Conservation (phyloP, 1,140 invertebrate genomes). For the Lordiphosa stackelbergi region DNA sequence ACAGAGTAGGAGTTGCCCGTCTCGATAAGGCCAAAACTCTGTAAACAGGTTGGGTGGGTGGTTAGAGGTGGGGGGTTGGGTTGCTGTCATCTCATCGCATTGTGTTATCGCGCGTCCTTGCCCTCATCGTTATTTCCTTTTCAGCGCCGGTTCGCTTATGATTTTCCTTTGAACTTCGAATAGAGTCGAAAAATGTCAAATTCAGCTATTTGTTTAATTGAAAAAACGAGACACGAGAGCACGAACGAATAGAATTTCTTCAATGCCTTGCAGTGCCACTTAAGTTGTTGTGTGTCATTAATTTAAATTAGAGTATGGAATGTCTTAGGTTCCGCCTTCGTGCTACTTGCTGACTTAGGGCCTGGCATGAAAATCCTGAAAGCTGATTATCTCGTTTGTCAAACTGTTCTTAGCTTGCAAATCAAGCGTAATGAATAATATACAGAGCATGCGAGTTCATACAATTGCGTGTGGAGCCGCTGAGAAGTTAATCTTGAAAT, state of each 20-base stretch:
- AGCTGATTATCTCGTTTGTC: too few relatives aligned
- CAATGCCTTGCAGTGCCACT: constrained; percentile 1
- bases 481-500: too few relatives aligned
- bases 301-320: constrained; percentile 51
- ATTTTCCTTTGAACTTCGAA: constrained; percentile 62
- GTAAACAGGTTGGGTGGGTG: not conserved
- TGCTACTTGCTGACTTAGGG: too few relatives aligned
- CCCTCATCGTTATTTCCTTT: constrained; percentile 50
- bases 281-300: constrained; percentile 51
- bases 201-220: constrained; percentile 75
- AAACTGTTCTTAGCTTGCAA: too few relatives aligned
- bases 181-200: constrained; percentile 59
- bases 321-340: too few relatives aligned
- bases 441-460: too few relatives aligned
- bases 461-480: too few relatives aligned
- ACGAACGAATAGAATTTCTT: constrained; percentile 1
- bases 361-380: too few relatives aligned
- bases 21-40: not conserved
- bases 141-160: constrained; percentile 34
- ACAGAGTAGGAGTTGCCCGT: constrained; percentile 12
- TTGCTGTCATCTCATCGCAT: constrained; percentile 12
- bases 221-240: constrained; percentile 36
- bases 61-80: constrained; percentile 16
- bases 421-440: too few relatives aligned
- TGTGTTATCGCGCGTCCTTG: constrained; percentile 50